phyloP scores from a whole-genome alignment of 2,113 vertebrate species.

The Antechinus stuartii region DNA sequence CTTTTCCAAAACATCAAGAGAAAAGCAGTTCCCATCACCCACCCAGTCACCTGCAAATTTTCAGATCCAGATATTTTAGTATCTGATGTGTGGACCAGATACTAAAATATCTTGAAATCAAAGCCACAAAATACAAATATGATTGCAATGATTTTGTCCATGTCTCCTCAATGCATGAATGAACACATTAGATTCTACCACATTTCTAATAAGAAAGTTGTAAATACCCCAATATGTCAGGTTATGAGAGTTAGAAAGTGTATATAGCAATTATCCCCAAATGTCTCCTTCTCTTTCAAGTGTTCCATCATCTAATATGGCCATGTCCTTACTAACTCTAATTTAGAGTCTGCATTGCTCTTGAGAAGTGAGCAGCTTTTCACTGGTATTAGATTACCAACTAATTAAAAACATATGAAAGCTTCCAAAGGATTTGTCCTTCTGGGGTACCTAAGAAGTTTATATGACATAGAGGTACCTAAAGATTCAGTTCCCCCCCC shows the following conservation, averaged over 20 bases:
- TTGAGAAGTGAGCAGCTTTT: background rate
- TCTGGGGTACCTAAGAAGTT: background rate
- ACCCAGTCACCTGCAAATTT: background rate
- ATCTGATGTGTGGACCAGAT: background rate
- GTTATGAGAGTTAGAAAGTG: background rate
- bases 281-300: constrained; percentile 1
- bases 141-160: background rate
- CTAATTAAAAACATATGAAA: background rate
- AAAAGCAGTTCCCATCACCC: background rate
- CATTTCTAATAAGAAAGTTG: background rate
- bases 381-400: background rate
- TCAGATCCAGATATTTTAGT: constrained; percentile 12
- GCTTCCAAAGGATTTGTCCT: background rate
- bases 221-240: constrained; percentile 2
- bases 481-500: background rate
- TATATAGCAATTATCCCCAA: background rate
- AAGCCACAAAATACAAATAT: constrained; percentile 24
- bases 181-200: background rate
- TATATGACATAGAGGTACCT: background rate
- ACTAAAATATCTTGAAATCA: background rate
- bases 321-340: background rate
- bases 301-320: background rate
- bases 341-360: background rate
- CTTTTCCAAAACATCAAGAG: background rate
- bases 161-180: background rate